Base-by-base conservation (phyloP, 53 echinoderm and acorn worm genomes). In the Crossaster papposus region DNA sequence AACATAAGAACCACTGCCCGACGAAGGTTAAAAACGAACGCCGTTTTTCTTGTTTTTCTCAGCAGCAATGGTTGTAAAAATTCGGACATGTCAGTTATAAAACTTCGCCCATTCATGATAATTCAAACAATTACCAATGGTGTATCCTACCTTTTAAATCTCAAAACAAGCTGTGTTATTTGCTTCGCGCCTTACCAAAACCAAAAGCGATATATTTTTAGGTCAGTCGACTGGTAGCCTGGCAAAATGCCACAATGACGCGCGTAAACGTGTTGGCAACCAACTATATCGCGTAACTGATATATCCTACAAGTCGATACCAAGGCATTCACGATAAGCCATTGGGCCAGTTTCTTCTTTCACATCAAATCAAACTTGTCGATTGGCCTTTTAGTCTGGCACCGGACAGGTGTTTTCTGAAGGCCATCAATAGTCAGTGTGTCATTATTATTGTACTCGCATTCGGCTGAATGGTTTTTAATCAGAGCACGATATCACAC, bases 391-490 rank as follows among this genome's bases (percentile, higher is more conserved):
- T 35, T n/a, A 78, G 51, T 28, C 23, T 24, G 28, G 17, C 78
- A 78, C n/a, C 2, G 51, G 50, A 23, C 78, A 78, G 78, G 78
- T 78, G 78, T 30, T 51, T 24, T 78, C 78, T 51, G 78, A 78
- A 78, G 78, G 51, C 14, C 78, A 50, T 7, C 0, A 50, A 78
- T 50, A 14, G 26, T 1, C 51, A 78, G 50, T 78, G 51, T 51
- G 78, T 74, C 75, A 74, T 50, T 78, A 78, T 78, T 78, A 51
- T 51, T 50, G 23, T 78, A 51, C 51, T 24, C 52, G 18, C 15
- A 32, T 26, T 51, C 78, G 78, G 50, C 23, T 78, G 78, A 51
- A 78, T 51, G 78, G n/a, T 2, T 78, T 44, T 23, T 23, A 51
- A 78, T 51, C 78, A 51, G 24, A 78, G 32, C 78, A 74, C 4